Evolutionary conservation across 2,113 vertebrate genomes (phyloP).

Genomic region (Syrmaticus mikado): DNA sequence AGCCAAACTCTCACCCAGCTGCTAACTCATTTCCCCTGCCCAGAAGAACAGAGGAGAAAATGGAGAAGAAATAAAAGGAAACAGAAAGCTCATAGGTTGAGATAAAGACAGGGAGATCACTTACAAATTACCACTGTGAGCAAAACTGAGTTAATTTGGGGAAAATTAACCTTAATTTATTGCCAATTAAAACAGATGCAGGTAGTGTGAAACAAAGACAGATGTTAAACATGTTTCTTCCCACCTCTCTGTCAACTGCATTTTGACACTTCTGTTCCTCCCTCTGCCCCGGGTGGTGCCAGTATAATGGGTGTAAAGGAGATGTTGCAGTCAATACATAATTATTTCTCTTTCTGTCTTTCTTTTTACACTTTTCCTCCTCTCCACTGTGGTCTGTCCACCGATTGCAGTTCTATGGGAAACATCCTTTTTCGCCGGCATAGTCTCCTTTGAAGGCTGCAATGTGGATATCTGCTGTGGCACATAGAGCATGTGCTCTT

Average conservation of each 20-base stretch:
- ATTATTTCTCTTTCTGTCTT: neutral
- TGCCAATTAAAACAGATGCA: neutral
- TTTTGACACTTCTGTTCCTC: neutral
- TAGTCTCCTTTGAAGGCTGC: neutral
- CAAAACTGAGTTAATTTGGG: neutral
- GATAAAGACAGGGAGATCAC: neutral
- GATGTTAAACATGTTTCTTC: neutral
- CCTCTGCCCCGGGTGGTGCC: rapidly evolving
- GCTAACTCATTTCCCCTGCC: neutral
- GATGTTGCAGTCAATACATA: rapidly evolving
- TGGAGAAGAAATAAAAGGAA: neutral
- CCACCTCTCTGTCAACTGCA: neutral
- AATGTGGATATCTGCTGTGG: neutral
- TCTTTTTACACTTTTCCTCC: neutral
- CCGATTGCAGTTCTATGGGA: neutral
- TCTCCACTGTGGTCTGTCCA: neutral
- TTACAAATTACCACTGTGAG: neutral
- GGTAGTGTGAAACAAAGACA: neutral
- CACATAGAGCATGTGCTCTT: neutral
- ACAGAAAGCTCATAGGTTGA: neutral
- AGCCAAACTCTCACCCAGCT: neutral
- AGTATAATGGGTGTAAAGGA: rapidly evolving
- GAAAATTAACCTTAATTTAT: neutral
- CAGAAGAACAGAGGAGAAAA: neutral
- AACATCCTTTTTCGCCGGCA: neutral